Evolutionary conservation across 1,140 invertebrate genomes (phyloP).

Genomic region (Leptonema lineaticorne): DNA sequence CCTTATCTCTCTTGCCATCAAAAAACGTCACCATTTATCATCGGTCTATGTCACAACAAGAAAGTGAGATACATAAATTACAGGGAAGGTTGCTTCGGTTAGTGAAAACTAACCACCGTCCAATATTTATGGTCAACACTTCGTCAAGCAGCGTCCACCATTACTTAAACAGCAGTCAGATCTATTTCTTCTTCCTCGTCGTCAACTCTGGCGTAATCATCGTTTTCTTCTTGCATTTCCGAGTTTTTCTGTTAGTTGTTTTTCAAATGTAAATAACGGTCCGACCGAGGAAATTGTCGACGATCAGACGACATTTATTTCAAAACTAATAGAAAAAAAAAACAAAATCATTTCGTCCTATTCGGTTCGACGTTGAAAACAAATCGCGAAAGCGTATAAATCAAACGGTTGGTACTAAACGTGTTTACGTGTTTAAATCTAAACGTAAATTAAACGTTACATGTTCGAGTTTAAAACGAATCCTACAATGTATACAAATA

Average conservation of each 20-base stretch:
- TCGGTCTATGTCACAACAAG: conserved; percentile 27
- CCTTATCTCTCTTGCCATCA: not conserved
- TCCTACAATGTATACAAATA: no score
- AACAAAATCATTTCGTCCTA: conserved; percentile 6
- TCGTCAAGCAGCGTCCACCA: conserved; percentile 23
- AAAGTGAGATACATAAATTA: conserved; percentile 33
- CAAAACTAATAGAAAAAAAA: no score
- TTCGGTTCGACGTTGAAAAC: not conserved
- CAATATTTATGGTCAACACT: conserved; percentile 31
- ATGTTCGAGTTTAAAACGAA: no score
- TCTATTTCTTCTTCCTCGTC: no score
- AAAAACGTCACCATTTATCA: conserved; percentile 30
- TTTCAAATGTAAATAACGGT: conserved; percentile 10
- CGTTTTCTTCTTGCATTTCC: conserved; percentile 6
- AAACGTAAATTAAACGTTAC: no score
- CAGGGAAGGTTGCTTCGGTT: not conserved
- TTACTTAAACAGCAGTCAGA: not conserved
- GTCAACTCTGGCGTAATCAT: no score
- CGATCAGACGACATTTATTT: conserved; percentile 6
- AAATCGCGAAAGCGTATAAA: no score
- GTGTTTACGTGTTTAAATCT: no score
- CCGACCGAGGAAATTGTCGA: conserved; percentile 6
- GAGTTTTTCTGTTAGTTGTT: not conserved
- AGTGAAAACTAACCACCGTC: not conserved
- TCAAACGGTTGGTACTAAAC: no score